Evolutionary conservation across 1,140 invertebrate species (phyloP).

Genomic region (Listronotus bonariensis): DNA sequence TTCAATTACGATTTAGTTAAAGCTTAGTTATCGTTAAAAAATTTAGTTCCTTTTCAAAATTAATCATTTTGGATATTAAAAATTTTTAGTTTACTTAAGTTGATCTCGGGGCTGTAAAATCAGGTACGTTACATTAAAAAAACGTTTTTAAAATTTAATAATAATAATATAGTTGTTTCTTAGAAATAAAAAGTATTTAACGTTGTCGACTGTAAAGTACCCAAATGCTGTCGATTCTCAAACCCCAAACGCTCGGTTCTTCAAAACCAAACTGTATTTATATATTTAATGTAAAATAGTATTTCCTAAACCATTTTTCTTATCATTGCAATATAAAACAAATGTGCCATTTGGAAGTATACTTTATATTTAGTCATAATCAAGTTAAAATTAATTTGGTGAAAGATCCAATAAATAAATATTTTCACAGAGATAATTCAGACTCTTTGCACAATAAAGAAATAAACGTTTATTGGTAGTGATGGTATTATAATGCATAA

Average conservation of each 20-base stretch:
- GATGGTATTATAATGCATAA: too few species aligned
- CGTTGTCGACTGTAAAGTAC: slow-evolving; percentile 51
- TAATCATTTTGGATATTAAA: slow-evolving; percentile 52
- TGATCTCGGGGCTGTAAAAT: slow-evolving; percentile 45
- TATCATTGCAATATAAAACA: not conserved
- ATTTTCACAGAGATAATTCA: too few species aligned
- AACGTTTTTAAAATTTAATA: slow-evolving; percentile 47
- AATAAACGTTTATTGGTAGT: too few species aligned
- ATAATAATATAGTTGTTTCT: slow-evolving; percentile 48
- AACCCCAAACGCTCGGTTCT: slow-evolving; percentile 48
- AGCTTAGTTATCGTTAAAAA: slow-evolving; percentile 37
- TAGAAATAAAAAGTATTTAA: slow-evolving; percentile 45
- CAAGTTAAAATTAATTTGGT: too few species aligned
- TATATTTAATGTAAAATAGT: slow-evolving; percentile 27
- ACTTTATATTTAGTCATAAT: too few species aligned
- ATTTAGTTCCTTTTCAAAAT: slow-evolving; percentile 55
- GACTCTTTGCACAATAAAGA: too few species aligned
- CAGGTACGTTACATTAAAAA: slow-evolving; percentile 49
- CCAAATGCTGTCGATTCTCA: slow-evolving; percentile 45
- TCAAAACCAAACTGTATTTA: slow-evolving; percentile 49
- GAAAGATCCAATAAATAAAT: too few species aligned
- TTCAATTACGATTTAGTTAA: slow-evolving; percentile 52
- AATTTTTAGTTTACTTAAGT: slow-evolving; percentile 40
- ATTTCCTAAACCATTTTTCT: slow-evolving; percentile 14
- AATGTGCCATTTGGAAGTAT: not conserved